Base-by-base conservation (phyloP, 2,113 vertebrate species). In the Alectura lathami region DNA sequence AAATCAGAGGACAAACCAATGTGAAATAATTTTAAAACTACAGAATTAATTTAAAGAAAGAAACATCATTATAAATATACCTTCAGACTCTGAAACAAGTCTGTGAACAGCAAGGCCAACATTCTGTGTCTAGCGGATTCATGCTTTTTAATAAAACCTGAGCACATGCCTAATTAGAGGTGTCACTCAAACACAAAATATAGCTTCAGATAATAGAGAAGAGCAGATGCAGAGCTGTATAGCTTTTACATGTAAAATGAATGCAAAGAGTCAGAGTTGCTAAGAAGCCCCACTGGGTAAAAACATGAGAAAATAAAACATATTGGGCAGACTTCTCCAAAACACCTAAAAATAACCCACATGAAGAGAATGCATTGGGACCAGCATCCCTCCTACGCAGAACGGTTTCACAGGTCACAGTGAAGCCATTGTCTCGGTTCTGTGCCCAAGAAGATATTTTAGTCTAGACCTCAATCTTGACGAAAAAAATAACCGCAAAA, bases 111-210 rank as follows among this genome's bases (percentile, higher is more conserved):
- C 15, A 54, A 7, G 8, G 53, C 27, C 29, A 89, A 86, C 82
- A 72, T 67, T 77, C 32, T 68, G 6, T 62, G 26, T 62, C n/a
- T 67, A 56, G 5, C 13, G 62, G 85, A 67, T 27, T 76, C 36
- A 63, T 36, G 8, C 23, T n/a, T 67, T 72, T 77, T 57, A 79
- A 68, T 72, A 95, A 93, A 92, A 73, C 17, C n/a, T 29, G 70
- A 85, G 24, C 27, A 80, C 66, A 4, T 80, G 38, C 74, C 67
- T 88, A 83, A 86, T 80, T 70, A 91, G 63, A 86, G 54, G 57
- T 63, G 54, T 77, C 93, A 90, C 22, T 91, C 50, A 70, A 86
- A 76, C 42, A 88, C 38, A 42, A 95, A 86, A 74, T 29, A 89
- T 3, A 40, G 53, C 53, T 83, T 93, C 68, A 47, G 50, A 30